phyloP scores from a whole-genome alignment of 1,140 invertebrate genomes.

The Solenopsis invicta region DNA sequence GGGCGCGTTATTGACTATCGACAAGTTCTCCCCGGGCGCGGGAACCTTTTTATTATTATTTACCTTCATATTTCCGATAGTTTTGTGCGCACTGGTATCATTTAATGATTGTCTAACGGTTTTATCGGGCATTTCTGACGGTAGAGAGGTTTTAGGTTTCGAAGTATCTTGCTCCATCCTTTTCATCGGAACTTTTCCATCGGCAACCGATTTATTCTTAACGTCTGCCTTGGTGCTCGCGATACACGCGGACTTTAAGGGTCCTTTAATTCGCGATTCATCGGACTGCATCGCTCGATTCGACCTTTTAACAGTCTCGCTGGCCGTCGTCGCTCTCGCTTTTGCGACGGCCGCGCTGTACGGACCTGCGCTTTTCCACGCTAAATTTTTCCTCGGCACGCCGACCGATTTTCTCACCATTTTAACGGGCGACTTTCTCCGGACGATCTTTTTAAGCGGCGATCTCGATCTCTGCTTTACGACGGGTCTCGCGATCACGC shows the following conservation, averaged over 20 bases:
- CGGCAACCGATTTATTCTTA: not conserved
- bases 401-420: slow-evolving; percentile 75
- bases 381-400: slow-evolving; percentile 63
- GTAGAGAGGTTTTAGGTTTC: not conserved
- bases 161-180: not conserved
- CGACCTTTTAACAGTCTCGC: slow-evolving; percentile 60
- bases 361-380: slow-evolving; percentile 46
- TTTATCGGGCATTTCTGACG: not conserved
- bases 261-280: not conserved
- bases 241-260: not conserved
- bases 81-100: not conserved
- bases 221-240: not conserved
- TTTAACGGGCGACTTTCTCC: slow-evolving; percentile 82
- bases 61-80: not conserved
- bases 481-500: not conserved
- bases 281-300: not conserved
- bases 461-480: slow-evolving; percentile 81
- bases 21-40: not conserved
- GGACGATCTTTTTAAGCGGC: slow-evolving; percentile 80
- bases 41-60: slow-evolving; percentile 1
- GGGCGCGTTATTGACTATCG: not conserved
- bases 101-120: not conserved
- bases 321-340: slow-evolving; percentile 60
- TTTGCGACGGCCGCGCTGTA: slow-evolving; percentile 56
- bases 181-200: not conserved